Evolutionary conservation across 2,113 vertebrate species (phyloP), one percentile per base, ranked within the genome.

Genomic region (Ictalurus furcatus): DNA sequence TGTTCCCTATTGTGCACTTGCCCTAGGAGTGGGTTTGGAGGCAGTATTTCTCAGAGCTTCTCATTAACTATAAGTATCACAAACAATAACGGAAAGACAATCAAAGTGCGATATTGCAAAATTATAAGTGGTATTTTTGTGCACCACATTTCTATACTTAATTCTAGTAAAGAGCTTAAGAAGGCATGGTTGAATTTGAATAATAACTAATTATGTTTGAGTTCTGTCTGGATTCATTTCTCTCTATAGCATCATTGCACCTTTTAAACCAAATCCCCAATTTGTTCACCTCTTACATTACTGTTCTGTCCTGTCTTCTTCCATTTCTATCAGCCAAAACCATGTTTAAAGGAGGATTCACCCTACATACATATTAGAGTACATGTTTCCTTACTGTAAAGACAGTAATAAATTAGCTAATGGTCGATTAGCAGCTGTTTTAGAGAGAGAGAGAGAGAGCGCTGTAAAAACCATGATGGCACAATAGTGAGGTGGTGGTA

Each of bases 261-360:
- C 6, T 12, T 63, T 44, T 56, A 19, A 83, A 6, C 1, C 14
- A 40, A 52, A 30, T 78, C 4, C 6, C 4, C 25, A 69, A 9
- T 61, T 37, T 56, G 79, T 37, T 30, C 9, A 19, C n/a, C 52
- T 21, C 40, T 88, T 59, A 28, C 54, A 54, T 86, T 56, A 40
- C 30, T 82, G 40, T 67, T 84, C 69, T 89, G 61, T 89, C 79
- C 79, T 89, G 52, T 85, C 79, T 34, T 81, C 40, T 54, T 17
- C 4, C 6, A 54, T 67, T 69, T 69, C 48, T 37, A 5, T 80
- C 8, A n/a, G 13, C 6, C 19, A 37, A 61, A 37, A 28, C 30
- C 14, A 67, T 56, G 2, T 79, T 87, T 63, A 63, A 78, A 48
- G 37, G 40, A 40, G 19, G 12, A 54, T 67, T 87, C 1, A 16